phyloP scores from a whole-genome alignment of 2,888 invertebrate species.

The Acleris cristana region DNA sequence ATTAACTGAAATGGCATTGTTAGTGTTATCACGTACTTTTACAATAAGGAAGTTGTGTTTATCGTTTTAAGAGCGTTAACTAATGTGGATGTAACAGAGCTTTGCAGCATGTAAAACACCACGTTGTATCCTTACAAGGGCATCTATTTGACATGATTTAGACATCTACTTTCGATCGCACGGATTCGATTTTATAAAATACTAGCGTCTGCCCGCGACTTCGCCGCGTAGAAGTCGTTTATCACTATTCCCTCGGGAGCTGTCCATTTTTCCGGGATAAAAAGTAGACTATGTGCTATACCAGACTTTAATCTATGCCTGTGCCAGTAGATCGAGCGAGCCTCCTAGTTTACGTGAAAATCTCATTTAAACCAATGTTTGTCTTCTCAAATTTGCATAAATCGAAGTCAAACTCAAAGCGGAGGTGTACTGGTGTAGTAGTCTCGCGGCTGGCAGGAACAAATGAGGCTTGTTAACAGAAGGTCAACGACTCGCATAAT shows the following conservation, averaged over 20 bases:
- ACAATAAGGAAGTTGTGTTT: slow-evolving; percentile 3
- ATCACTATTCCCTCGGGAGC: too few relatives aligned
- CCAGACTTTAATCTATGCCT: too few relatives aligned
- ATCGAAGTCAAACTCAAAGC: slow-evolving; percentile 16
- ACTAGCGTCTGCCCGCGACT: too few relatives aligned
- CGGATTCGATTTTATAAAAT: too few relatives aligned
- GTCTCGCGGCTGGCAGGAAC: slow-evolving; percentile 53
- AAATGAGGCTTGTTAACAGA: slow-evolving; percentile 70
- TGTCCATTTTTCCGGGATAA: too few relatives aligned
- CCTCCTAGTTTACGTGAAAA: background rate
- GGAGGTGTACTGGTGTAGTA: slow-evolving; percentile 38
- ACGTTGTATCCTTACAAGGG: too few relatives aligned
- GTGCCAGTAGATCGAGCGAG: too few relatives aligned
- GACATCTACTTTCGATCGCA: too few relatives aligned
- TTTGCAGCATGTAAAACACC: background rate
- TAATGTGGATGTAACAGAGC: slow-evolving; percentile 10
- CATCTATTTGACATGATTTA: too few relatives aligned
- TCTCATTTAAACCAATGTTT: background rate
- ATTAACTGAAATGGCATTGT: slow-evolving; percentile 33
- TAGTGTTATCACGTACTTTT: slow-evolving; percentile 29
- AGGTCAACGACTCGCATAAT: slow-evolving; percentile 67
- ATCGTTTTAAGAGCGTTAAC: slow-evolving; percentile 2
- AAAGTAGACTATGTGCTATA: too few relatives aligned
- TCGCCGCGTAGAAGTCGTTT: too few relatives aligned
- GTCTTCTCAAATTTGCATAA: slow-evolving; percentile 10